Evolutionary conservation across 2,797 vertebrate genomes (phyloP).

Genomic region (Takifugu rubripes): DNA sequence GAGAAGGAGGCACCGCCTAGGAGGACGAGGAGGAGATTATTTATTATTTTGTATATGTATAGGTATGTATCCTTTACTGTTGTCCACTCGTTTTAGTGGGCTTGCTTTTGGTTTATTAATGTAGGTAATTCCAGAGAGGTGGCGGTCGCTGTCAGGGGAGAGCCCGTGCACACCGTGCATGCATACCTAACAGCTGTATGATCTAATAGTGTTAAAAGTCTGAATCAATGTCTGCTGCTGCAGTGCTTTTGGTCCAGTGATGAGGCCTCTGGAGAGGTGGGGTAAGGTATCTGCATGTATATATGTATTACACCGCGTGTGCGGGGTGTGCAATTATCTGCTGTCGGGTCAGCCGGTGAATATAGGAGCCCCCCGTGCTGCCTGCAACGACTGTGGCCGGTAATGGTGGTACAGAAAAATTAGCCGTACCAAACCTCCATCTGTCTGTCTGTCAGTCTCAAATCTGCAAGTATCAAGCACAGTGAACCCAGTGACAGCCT

Average conservation of each 20-base stretch:
- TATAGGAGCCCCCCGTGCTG: slow-evolving; percentile 30
- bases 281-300: slow-evolving; percentile 32
- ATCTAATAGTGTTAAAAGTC: slow-evolving; percentile 64
- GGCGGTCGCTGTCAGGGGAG: slow-evolving; percentile 51
- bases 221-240: slow-evolving; percentile 63
- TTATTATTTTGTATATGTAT: slow-evolving; percentile 19
- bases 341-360: slow-evolving; percentile 28
- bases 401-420: slow-evolving; percentile 28
- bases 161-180: slow-evolving; percentile 41
- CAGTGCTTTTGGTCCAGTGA: slow-evolving; percentile 58
- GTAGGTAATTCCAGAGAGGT: slow-evolving; percentile 56
- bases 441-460: slow-evolving; percentile 28
- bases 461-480: slow-evolving; percentile 35
- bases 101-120: slow-evolving; percentile 69
- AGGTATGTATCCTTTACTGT: slow-evolving; percentile 2
- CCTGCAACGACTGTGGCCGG: slow-evolving; percentile 35
- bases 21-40: too few relatives aligned
- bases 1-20: too few relatives aligned
- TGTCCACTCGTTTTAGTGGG: slow-evolving; percentile 12
- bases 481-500: slow-evolving; percentile 42
- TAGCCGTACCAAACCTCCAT: slow-evolving; percentile 42
- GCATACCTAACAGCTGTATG: slow-evolving; percentile 55
- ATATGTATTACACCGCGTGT: slow-evolving; percentile 8
- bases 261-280: slow-evolving; percentile 59
- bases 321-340: slow-evolving; percentile 26